Conservation (phyloP, 2,113 vertebrate genomes). For the Chloropsis cyanopogon region DNA sequence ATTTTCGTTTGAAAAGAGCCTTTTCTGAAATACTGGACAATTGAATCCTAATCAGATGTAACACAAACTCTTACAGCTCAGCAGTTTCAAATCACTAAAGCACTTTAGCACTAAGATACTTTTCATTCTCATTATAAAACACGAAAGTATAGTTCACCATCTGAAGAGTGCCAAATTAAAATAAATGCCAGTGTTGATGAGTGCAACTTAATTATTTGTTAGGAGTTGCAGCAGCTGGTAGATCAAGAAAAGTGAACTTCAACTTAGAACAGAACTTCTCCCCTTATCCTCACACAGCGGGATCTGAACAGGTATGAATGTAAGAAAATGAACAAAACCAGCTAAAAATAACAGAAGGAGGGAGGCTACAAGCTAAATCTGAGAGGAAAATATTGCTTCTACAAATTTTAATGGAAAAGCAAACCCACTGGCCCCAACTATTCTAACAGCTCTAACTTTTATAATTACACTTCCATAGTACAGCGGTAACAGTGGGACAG, state of each 20-base stretch:
- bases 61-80: neutral
- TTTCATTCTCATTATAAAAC: neutral
- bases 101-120: neutral
- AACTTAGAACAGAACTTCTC: neutral
- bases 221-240: neutral
- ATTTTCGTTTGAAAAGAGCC: neutral
- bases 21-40: neutral
- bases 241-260: neutral
- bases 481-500: neutral
- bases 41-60: neutral
- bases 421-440: neutral
- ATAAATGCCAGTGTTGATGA: neutral
- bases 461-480: neutral
- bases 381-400: neutral
- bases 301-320: neutral
- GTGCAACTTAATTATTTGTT: neutral
- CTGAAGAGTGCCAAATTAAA: neutral
- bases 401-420: neutral
- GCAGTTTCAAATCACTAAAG: neutral
- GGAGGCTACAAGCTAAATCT: neutral
- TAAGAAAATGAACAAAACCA: neutral
- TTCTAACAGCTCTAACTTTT: neutral
- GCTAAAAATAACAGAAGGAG: neutral
- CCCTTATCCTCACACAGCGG: neutral
- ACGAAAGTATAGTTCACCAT: neutral